phyloP scores from a whole-genome alignment of 2,113 vertebrate species.

The Hippotragus niger region DNA sequence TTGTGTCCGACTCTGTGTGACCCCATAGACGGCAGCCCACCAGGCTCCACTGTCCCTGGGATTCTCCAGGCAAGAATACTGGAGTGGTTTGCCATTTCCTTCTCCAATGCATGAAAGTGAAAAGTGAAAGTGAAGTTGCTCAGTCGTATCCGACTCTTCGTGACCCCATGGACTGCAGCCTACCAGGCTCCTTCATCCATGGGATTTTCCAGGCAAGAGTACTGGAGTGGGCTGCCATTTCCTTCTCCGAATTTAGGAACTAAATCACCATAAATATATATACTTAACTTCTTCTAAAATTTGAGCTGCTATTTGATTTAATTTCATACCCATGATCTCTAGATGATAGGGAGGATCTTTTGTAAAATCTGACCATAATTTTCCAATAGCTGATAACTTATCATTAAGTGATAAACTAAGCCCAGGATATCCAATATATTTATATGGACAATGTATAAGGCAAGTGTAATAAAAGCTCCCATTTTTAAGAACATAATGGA shows the following conservation, averaged over 20 bases:
- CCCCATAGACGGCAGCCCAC: no score
- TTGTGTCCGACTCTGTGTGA: no score
- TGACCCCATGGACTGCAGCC: no score
- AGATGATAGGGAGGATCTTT: not conserved
- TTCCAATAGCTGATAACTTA: not conserved
- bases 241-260: not conserved
- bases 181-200: no score
- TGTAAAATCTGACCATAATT: not conserved
- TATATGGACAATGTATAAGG: not conserved
- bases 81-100: no score
- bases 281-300: not conserved
- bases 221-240: no score
- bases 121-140: no score
- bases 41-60: no score
- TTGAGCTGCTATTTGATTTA: not conserved
- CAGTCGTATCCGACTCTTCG: accelerated
- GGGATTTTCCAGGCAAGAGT: no score
- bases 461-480: not conserved
- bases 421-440: not conserved
- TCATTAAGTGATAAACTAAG: not conserved
- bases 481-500: not conserved
- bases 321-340: not conserved
- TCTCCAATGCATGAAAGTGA: no score
- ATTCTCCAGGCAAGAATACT: no score
- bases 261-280: not conserved